A percentile compares a stretch with the other conserved stretches of the same genome.
Evolutionary conservation across 2,113 vertebrate species (phyloP).

Genomic region (Microcebus ravelobensis): DNA sequence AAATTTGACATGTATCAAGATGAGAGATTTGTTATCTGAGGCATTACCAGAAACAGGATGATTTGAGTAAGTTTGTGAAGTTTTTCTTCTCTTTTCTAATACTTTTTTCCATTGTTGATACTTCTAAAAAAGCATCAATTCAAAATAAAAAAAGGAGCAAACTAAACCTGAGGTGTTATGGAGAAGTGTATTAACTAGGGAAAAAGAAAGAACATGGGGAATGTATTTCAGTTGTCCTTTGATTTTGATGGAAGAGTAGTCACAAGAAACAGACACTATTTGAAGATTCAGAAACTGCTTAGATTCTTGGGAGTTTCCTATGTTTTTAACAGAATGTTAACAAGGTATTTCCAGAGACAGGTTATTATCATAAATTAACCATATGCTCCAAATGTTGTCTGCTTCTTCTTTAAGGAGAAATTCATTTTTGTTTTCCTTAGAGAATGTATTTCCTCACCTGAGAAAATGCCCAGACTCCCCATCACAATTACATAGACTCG

Average conservation of each 20-base stretch:
- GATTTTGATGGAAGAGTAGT: background rate
- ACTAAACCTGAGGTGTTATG: background rate
- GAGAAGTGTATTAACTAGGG: background rate
- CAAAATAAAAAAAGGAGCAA: background rate
- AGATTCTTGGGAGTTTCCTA: background rate
- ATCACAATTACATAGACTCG: background rate
- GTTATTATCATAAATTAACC: background rate
- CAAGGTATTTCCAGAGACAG: background rate
- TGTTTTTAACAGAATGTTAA: slow-evolving; percentile 18
- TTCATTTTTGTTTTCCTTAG: background rate
- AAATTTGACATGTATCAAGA: background rate
- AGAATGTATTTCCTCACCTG: background rate
- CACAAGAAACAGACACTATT: background rate
- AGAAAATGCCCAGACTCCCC: background rate
- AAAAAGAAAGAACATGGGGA: background rate
- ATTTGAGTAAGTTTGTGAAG: background rate
- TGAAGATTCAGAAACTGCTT: background rate
- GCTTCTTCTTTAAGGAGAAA: slow-evolving; percentile 42
- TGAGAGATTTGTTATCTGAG: background rate
- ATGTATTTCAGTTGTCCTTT: background rate
- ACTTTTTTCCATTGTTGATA: background rate
- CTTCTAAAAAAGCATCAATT: background rate
- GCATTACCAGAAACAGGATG: background rate
- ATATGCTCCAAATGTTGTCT: background rate
- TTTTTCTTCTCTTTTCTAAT: slow-evolving; percentile 1